These are phyloP conservation scores for Pelobates cultripes DNA, from an alignment of 2,797 vertebrate genomes.

Conservation along the genomic window DNA sequence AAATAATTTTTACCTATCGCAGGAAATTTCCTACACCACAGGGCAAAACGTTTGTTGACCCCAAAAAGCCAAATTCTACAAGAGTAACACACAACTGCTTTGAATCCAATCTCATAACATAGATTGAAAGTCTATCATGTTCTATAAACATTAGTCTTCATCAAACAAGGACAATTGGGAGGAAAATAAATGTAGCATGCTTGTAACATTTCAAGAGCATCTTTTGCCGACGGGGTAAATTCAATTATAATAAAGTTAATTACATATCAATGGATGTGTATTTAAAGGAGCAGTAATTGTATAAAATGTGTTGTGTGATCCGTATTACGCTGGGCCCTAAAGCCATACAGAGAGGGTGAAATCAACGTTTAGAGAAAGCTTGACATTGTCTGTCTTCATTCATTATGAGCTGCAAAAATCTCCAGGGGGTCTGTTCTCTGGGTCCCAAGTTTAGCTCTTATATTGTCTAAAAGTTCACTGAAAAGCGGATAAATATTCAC, in stretches of 20 bases:
- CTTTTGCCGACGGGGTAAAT: constrained; percentile 19
- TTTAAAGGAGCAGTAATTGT: constrained; percentile 31
- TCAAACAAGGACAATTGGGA: not conserved
- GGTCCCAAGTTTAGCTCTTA: too few species aligned
- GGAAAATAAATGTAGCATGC: constrained; percentile 44
- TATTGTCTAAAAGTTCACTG: too few species aligned
- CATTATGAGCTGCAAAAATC: not conserved
- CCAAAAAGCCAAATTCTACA: too few species aligned
- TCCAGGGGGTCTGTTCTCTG: too few species aligned
- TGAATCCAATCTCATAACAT: not conserved
- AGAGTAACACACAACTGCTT: too few species aligned
- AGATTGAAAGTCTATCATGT: constrained; percentile 24
- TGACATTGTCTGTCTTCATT: not conserved
- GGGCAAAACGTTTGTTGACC: too few species aligned
- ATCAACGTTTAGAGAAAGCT: not conserved
- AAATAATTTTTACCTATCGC: too few species aligned
- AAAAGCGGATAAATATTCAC: too few species aligned
- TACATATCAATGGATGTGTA: constrained; percentile 47
- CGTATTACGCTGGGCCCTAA: not conserved
- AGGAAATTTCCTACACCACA: too few species aligned
- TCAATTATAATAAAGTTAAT: constrained; percentile 45
- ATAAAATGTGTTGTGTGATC: constrained; percentile 15
- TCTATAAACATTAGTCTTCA: constrained; percentile 35
- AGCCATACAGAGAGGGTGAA: not conserved
- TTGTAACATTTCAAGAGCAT: constrained; percentile 41